Base-by-base conservation (phyloP, 2,888 invertebrate species). In the Emmelina monodactyla region DNA sequence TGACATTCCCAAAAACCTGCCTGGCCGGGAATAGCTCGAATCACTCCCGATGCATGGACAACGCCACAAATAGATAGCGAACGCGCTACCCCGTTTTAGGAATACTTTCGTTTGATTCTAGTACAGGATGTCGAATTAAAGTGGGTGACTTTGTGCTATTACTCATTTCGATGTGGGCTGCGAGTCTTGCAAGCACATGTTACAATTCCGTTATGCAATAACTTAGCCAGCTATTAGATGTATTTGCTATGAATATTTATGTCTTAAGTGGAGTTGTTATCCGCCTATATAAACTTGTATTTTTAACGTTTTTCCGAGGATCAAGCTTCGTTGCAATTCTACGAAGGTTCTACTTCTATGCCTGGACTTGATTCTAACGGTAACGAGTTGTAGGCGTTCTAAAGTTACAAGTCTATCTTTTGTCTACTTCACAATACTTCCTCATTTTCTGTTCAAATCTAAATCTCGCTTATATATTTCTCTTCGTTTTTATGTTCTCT, bases 1-100 rank as follows among this genome's bases (percentile, higher is more conserved):
- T 79, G 78, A 79, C 78, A 76, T 76, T 78, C 76, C 72, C 76
- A 71, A 78, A 78, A 79, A 79, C 78, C 75, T 73, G 78, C 73
- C 70, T 60, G 57, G 73, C 72, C 63, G 65, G 67, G 69, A 73
- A 76, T 75, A 76, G 69, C 67, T 50, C 58, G 62, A 55, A 58
- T 53, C 57, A 53, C 54, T 61, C 73, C 72, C 70, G 65, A 62
- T 67, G 61, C 60, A 70, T 62, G 68, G 70, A 68, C 66, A 62
- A 47, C 61, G 63, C 65, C 75, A 60, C 58, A 76, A 78, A 78
- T 78, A 78, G 73, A 69, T 64, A 25, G n/a, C 25, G n/a, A n/a
- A n/a, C 25, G 25, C 25, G n/a, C 25, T 10, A 25, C 25, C 3
- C 25, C n/a, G n/a, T 25, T 35, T 61, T 61, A 62, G 65, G 62